Conservation (phyloP, 1,140 invertebrate species). For the Uloborus diversus region DNA sequence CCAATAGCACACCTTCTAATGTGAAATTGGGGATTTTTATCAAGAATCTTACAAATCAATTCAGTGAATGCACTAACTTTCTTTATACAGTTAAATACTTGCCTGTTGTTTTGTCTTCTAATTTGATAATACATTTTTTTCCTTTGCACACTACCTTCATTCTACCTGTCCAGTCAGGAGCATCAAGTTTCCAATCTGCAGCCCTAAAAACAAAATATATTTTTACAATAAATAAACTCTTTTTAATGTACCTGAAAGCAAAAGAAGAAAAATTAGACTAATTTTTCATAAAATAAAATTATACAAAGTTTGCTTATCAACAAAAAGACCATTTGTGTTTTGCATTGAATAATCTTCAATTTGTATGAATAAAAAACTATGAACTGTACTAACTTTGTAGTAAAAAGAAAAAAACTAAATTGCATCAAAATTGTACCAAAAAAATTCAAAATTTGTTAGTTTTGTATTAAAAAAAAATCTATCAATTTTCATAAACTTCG, state of each 20-base stretch:
- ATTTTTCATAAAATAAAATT: neutral
- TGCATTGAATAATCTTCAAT: no score
- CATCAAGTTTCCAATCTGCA: conserved; percentile 96
- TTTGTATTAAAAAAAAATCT: neutral
- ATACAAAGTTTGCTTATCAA: neutral
- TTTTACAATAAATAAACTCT: neutral
- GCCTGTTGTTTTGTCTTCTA: conserved; percentile 93
- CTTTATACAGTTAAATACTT: neutral
- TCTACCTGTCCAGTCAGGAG: conserved; percentile 95
- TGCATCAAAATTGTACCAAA: neutral
- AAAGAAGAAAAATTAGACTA: neutral
- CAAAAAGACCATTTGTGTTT: no score
- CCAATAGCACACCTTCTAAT: neutral
- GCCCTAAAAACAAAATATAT: conserved; percentile 75
- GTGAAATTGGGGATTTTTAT: neutral
- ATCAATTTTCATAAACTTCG: neutral
- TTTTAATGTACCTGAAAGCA: no score
- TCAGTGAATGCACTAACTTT: neutral
- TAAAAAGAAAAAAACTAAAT: no score
- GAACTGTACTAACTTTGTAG: no score
- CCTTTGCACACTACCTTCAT: conserved; percentile 90
- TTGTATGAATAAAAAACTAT: no score
- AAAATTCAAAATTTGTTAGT: neutral
- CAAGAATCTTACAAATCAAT: no score
- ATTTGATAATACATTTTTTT: conserved; percentile 84